Conservation (phyloP, 2,888 invertebrate species). For the Quadroppia sp. region DNA sequence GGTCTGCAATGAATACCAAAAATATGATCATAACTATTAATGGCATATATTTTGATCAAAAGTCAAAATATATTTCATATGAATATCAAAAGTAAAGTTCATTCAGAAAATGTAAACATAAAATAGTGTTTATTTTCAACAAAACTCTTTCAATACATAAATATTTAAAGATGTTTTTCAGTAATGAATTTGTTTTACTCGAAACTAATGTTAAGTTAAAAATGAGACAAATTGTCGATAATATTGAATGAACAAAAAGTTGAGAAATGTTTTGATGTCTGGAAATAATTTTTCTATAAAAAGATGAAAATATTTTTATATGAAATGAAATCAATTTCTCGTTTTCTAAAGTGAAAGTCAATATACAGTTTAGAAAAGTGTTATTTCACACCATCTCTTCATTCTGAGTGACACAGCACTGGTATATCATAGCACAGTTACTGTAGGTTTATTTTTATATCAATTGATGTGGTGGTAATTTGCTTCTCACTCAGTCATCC, state of each 20-base stretch:
- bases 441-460: not conserved
- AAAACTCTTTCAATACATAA: no score
- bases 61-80: no score
- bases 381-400: not conserved
- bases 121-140: no score
- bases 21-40: not conserved
- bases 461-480: conserved; percentile 12
- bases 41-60: no score
- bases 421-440: not conserved
- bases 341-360: not conserved
- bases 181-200: not conserved
- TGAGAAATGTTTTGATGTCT: not conserved
- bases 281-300: not conserved
- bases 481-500: not conserved
- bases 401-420: not conserved
- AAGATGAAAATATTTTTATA: not conserved
- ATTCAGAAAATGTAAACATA: no score
- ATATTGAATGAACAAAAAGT: not conserved
- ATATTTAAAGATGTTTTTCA: not conserved
- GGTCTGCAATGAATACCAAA: not conserved
- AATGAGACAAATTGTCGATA: no score
- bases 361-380: not conserved
- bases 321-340: not conserved
- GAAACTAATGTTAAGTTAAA: no score
- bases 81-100: no score